Evolutionary conservation across 2,888 invertebrate species (phyloP).

Genomic region (Arge pagana): DNA sequence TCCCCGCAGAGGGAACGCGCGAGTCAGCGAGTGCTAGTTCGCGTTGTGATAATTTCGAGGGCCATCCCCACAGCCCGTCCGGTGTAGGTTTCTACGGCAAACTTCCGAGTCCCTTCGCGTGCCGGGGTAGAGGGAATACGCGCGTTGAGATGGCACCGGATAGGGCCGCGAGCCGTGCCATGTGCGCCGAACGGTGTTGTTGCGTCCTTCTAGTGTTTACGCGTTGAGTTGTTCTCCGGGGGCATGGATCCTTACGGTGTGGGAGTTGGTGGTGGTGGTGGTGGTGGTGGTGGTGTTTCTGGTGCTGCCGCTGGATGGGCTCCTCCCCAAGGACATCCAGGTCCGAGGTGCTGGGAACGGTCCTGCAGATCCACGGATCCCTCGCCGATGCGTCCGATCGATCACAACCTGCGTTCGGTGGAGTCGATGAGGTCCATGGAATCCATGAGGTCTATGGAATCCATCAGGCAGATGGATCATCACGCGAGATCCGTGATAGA

Average conservation of each 20-base stretch:
- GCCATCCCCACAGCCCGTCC: too few relatives aligned
- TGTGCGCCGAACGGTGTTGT: slow-evolving; percentile 29
- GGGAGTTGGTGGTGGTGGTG: slow-evolving; percentile 11
- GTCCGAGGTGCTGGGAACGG: slow-evolving; percentile 51
- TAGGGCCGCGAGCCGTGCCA: slow-evolving; percentile 51
- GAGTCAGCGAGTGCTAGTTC: too few relatives aligned
- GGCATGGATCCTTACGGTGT: slow-evolving; percentile 15
- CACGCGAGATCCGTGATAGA: slow-evolving; percentile 30
- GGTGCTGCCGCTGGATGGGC: slow-evolving; percentile 14
- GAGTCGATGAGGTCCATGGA: slow-evolving; percentile 55
- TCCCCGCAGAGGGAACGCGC: too few relatives aligned
- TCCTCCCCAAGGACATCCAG: slow-evolving; percentile 14
- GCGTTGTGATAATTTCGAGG: too few relatives aligned
- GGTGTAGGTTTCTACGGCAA: too few relatives aligned
- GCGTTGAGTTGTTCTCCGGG: too few relatives aligned
- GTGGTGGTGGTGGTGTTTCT: slow-evolving; percentile 10
- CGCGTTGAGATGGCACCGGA: slow-evolving; percentile 51
- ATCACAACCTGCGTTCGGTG: slow-evolving; percentile 49
- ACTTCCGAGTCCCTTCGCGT: too few relatives aligned
- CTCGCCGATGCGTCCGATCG: slow-evolving; percentile 53
- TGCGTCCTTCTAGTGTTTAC: not conserved
- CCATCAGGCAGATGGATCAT: slow-evolving; percentile 42
- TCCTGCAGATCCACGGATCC: slow-evolving; percentile 54
- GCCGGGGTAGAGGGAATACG: too few relatives aligned
- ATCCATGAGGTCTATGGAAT: slow-evolving; percentile 54